phyloP scores from a whole-genome alignment of 1,140 invertebrate genomes.

The Temnothorax curvispinosus region DNA sequence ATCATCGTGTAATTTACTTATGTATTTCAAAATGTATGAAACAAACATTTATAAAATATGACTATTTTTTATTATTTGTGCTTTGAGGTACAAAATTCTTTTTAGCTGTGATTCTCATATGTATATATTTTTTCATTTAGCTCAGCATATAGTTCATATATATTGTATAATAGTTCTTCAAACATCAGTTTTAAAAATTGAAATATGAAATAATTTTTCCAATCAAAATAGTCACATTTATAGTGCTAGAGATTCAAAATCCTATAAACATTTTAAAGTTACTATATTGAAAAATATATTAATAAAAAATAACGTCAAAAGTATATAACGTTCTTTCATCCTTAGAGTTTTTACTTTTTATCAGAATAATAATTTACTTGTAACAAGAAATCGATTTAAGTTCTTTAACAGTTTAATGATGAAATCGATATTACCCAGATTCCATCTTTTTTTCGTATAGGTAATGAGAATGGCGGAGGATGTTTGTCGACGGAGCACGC shows the following conservation, averaged over 20 bases:
- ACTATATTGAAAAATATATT: background rate
- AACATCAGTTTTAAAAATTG: background rate
- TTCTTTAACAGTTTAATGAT: conserved; percentile 7
- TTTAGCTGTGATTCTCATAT: background rate
- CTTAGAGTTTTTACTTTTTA: background rate
- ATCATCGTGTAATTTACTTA: background rate
- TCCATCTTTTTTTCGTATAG: background rate
- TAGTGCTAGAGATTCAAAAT: background rate
- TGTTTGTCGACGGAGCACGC: conserved; percentile 32
- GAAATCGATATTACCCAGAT: background rate
- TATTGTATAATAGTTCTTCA: background rate
- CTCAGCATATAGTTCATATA: background rate
- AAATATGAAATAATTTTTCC: background rate
- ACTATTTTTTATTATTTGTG: background rate
- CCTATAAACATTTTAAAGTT: background rate
- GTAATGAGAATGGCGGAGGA: background rate
- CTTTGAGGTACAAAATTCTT: background rate
- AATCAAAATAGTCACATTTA: background rate
- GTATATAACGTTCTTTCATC: background rate
- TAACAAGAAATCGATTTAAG: background rate
- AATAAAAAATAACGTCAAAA: background rate
- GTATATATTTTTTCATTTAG: background rate
- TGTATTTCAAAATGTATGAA: background rate
- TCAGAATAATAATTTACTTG: background rate
- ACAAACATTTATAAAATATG: background rate